Evolutionary conservation across 2,888 invertebrate species (phyloP).

Genomic region (Trilocha varians): DNA sequence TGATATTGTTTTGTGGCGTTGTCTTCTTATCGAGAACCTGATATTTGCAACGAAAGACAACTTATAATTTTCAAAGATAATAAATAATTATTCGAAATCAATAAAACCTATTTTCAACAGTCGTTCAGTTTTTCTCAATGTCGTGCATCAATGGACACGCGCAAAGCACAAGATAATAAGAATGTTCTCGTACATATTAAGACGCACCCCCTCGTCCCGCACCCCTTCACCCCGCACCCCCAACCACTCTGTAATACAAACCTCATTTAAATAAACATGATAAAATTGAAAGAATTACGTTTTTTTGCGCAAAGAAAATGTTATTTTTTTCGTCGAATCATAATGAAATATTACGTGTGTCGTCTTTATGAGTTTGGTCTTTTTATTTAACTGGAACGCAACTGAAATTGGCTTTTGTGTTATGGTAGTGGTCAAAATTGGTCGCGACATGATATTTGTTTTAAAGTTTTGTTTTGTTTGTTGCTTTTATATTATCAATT

Average conservation of each 20-base stretch:
- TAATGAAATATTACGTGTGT: background rate
- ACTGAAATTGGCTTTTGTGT: no score
- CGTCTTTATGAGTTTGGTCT: background rate
- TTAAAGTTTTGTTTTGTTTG: no score
- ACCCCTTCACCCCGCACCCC: conserved; percentile 17
- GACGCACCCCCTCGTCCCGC: conserved; percentile 24
- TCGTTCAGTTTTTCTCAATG: no score
- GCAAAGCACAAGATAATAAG: conserved; percentile 48
- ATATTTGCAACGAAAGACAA: background rate
- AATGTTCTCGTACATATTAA: conserved; percentile 61
- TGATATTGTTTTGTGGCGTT: no score
- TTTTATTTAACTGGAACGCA: no score
- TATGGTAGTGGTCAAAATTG: no score
- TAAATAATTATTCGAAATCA: background rate
- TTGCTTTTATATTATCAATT: no score
- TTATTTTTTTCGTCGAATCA: background rate
- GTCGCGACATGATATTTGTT: no score
- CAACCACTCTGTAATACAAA: conserved; percentile 51
- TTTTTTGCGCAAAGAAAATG: background rate
- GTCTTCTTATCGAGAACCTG: no score
- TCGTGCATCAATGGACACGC: conserved; percentile 26
- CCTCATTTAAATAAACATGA: conserved; percentile 69
- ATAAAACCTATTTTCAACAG: no score
- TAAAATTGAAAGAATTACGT: conserved; percentile 67
- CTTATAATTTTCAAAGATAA: background rate